phyloP scores from a whole-genome alignment of 2,113 vertebrate genomes.

The Cyanistes caeruleus region DNA sequence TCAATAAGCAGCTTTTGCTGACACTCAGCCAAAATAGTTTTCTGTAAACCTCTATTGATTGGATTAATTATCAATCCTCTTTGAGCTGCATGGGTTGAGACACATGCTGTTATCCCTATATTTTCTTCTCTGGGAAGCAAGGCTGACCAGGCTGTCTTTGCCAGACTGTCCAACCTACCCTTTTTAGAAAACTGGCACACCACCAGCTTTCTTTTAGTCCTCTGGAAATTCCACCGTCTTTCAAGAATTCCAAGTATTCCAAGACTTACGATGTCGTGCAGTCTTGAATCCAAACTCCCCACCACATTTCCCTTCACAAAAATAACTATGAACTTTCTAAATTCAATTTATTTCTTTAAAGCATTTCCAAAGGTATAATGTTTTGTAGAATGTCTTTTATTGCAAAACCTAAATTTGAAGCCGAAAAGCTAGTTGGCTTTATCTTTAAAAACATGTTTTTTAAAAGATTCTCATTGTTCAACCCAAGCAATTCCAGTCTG shows the following conservation, averaged over 20 bases:
- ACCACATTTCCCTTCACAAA: conserved; percentile 69
- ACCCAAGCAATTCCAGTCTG: conserved; percentile 10
- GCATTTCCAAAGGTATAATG: conserved; percentile 59
- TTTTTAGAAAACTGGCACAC: conserved; percentile 44
- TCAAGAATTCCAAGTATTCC: conserved; percentile 66
- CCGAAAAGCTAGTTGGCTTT: conserved; percentile 35
- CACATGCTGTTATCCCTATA: not conserved
- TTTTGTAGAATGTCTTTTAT: conserved; percentile 62
- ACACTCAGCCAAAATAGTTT: not conserved
- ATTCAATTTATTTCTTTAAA: conserved; percentile 72
- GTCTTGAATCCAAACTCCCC: conserved; percentile 54
- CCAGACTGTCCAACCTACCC: conserved; percentile 2
- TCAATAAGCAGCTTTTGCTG: not conserved
- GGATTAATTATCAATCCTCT: not conserved
- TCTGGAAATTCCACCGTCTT: conserved; percentile 62
- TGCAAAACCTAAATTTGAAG: conserved; percentile 62
- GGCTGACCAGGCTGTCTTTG: conserved; percentile 7
- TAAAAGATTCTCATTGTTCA: conserved; percentile 24
- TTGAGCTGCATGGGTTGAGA: not conserved
- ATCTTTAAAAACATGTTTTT: conserved; percentile 56
- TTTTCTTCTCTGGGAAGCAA: not conserved
- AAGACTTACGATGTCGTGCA: conserved; percentile 57
- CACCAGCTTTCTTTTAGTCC: conserved; percentile 36
- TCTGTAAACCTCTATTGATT: not conserved
- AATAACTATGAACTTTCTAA: conserved; percentile 65